Evolutionary conservation across 2,113 vertebrate species (phyloP).

Genomic region (Dasyornis broadbenti): DNA sequence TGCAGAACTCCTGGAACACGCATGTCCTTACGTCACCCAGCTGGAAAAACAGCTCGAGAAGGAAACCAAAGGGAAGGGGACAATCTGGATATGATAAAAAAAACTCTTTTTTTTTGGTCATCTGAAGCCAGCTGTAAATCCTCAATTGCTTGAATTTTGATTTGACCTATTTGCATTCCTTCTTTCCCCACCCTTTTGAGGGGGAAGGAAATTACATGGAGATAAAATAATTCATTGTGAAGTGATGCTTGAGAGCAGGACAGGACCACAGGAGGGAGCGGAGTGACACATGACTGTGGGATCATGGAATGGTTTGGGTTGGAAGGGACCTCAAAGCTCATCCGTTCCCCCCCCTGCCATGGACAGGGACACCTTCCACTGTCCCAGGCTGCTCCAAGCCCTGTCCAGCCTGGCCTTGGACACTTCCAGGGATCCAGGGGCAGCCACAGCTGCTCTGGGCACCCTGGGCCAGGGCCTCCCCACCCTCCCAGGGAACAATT

Average conservation of each 20-base stretch:
- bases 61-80: not conserved
- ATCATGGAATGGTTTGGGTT: not conserved
- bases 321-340: accelerated
- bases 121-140: not conserved
- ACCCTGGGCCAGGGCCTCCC: not conserved
- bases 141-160: not conserved
- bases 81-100: not conserved
- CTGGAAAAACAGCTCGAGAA: not conserved
- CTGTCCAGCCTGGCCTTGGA: not conserved
- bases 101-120: not conserved
- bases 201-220: not conserved
- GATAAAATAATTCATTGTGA: not conserved
- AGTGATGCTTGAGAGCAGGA: not conserved
- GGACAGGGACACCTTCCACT: not conserved
- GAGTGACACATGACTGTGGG: not conserved
- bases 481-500: not conserved
- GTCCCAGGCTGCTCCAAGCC: not conserved
- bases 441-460: not conserved
- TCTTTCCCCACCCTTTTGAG: not conserved
- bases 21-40: not conserved
- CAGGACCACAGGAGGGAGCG: accelerated
- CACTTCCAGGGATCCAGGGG: not conserved
- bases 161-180: not conserved
- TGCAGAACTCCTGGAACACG: not conserved
- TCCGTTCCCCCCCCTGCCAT: accelerated